Evolutionary conservation across 2,113 vertebrate genomes (phyloP).

Genomic region (Myrmecophaga tridactyla): DNA sequence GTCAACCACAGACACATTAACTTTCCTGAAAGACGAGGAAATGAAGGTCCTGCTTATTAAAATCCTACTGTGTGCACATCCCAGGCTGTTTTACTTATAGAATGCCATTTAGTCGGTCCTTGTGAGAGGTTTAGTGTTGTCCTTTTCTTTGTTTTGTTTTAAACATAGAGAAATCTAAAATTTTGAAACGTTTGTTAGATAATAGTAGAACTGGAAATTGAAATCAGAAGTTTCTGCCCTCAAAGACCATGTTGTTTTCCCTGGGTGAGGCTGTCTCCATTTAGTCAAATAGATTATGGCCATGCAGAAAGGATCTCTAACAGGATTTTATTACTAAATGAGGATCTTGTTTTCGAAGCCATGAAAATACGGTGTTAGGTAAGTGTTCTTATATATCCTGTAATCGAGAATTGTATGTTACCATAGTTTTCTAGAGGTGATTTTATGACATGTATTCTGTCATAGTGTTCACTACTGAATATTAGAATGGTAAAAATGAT

Average conservation of each 20-base stretch:
- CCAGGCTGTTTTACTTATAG: background rate
- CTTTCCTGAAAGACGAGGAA: background rate
- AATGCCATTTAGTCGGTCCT: conserved; percentile 27
- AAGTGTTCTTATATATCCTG: background rate
- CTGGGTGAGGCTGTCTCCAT: background rate
- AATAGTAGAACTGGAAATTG: conserved; percentile 25
- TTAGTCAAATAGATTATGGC: conserved; percentile 5
- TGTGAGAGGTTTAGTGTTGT: conserved; percentile 7
- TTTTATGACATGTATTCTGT: background rate
- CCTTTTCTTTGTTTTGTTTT: conserved; percentile 48
- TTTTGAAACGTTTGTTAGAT: conserved; percentile 6
- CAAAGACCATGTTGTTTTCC: background rate
- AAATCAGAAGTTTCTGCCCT: conserved; percentile 11
- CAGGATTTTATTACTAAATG: background rate
- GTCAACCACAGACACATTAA: background rate
- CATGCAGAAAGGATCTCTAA: background rate
- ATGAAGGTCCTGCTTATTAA: conserved; percentile 32
- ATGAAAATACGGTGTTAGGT: background rate
- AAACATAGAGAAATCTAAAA: conserved; percentile 14
- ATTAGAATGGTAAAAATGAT: background rate
- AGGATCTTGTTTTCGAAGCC: background rate
- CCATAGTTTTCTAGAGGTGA: conserved; percentile 29
- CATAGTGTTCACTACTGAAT: background rate
- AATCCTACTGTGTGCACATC: background rate
- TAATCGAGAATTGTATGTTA: background rate